Evolutionary conservation across 2,113 vertebrate genomes (phyloP).

Genomic region (Hypomesus transpacificus): DNA sequence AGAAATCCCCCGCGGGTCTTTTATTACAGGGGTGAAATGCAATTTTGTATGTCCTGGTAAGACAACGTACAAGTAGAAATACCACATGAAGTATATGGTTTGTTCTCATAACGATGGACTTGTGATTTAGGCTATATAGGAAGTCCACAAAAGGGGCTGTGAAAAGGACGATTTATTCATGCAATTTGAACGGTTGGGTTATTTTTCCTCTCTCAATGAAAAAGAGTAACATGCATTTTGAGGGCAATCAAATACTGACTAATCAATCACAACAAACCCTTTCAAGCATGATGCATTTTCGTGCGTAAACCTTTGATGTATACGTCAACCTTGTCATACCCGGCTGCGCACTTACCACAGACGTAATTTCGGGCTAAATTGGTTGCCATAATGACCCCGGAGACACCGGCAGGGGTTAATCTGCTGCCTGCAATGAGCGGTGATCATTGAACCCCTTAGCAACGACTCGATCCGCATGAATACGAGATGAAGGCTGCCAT

Average conservation of each 20-base stretch:
- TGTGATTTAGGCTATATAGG: constrained; percentile 44
- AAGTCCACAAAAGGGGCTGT: constrained; percentile 21
- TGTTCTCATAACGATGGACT: constrained; percentile 56
- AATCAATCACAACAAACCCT: constrained; percentile 50
- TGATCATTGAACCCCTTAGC: background rate
- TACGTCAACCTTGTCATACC: constrained; percentile 34
- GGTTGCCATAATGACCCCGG: constrained; percentile 10
- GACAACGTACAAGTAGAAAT: constrained; percentile 43
- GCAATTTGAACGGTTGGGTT: constrained; percentile 51
- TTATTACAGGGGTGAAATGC: constrained; percentile 58
- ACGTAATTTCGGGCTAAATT: constrained; percentile 33
- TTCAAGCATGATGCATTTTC: constrained; percentile 33
- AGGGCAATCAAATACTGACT: constrained; percentile 38
- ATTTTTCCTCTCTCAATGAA: constrained; percentile 52
- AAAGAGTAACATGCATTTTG: constrained; percentile 47
- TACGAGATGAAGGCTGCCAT: background rate
- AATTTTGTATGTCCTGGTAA: constrained; percentile 54
- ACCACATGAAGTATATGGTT: constrained; percentile 30
- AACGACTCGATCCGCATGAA: constrained; percentile 4
- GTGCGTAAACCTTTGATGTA: constrained; percentile 29
- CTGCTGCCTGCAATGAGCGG: constrained; percentile 36
- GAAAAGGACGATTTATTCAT: constrained; percentile 53
- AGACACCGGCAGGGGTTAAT: constrained; percentile 32
- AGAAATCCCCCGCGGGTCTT: constrained; percentile 59
- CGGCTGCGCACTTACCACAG: constrained; percentile 25